Evolutionary conservation across 2,888 invertebrate genomes (phyloP), one percentile per base, ranked within the genome.

Genomic region (Hemaris fuciformis): DNA sequence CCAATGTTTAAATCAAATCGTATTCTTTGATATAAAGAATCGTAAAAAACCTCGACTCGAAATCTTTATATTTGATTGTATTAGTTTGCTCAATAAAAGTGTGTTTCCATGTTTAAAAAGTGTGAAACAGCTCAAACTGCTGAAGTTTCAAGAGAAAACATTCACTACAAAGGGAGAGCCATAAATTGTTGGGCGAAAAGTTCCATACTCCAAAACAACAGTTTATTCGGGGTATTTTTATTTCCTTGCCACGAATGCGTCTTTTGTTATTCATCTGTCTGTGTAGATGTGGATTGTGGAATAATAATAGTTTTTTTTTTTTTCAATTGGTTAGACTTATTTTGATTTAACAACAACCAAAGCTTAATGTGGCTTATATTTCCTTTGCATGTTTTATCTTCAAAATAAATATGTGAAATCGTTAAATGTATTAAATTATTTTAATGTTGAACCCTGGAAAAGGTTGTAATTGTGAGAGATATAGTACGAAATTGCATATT

Each of bases 121-220:
- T 53, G 53, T 53, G 53, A 3, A 53, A 31, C 53, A 31, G 53
- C 53, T 15, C 53, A 15, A 53, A 53, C 53, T 31, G 27, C 27
- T 53, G 8, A 31, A 53, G 31, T 27, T 53, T 53, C 18, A 15
- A 53, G 31, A 53, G 53, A 53, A 53, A 53, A 27, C 53, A 18
- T 31, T 53, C 27, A 53, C 27, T 48, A 27, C 48, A 27, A 53
- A 53, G 18, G 15, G n/a, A 53, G 31, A 27, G 53, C 27, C 31
- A 27, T 53, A 53, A 53, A 53, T 53, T 53, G 15, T 27, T 3
- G 18, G 27, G 45, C 23, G 27, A 53, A 53, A 53, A 53, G 53
- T 53, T 53, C 15, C 53, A 53, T 18, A 15, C 53, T 18, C 25
- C 4, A 13, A 13, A 45, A 45, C 22, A 15, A 31, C 31, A 1